Conservation (phyloP, 2,888 invertebrate species). For the Drosophila tripunctata region DNA sequence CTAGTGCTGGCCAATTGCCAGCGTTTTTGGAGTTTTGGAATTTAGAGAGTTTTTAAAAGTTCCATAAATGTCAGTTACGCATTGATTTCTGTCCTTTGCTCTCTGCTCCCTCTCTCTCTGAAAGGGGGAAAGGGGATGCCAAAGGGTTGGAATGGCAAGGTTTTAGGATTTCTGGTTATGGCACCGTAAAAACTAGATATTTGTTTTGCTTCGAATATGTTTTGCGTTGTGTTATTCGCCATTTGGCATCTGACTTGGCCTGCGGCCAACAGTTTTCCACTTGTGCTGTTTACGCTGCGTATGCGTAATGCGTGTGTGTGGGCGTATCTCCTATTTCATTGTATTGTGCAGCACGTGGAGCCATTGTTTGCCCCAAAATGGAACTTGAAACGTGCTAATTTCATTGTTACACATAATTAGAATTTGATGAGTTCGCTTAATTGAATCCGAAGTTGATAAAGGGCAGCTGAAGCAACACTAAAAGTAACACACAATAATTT, state of each 20-base stretch:
- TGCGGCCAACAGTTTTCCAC: slow-evolving; percentile 41
- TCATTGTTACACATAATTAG: slow-evolving; percentile 37
- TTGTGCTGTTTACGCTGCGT: slow-evolving; percentile 30
- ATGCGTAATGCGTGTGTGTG: slow-evolving; percentile 29
- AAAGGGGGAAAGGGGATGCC: background rate
- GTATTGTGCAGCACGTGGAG: slow-evolving; percentile 1
- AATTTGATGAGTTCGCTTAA: slow-evolving; percentile 35
- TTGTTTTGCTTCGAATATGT: slow-evolving; percentile 49
- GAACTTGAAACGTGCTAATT: slow-evolving; percentile 38
- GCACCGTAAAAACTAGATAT: slow-evolving; percentile 10
- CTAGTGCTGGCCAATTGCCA: slow-evolving; percentile 49
- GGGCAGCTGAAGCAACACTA: background rate
- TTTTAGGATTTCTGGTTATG: background rate
- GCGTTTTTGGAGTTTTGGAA: slow-evolving; percentile 29
- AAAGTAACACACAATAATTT: too few relatives aligned
- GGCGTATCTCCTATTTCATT: slow-evolving; percentile 18
- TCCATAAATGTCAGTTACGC: slow-evolving; percentile 59
- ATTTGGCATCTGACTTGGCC: slow-evolving; percentile 56
- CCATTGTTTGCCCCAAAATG: slow-evolving; percentile 21
- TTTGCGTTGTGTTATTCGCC: slow-evolving; percentile 43
- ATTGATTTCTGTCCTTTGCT: slow-evolving; percentile 46
- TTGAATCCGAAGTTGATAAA: slow-evolving; percentile 30
- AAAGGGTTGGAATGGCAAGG: too few relatives aligned
- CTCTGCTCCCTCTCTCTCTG: too few relatives aligned
- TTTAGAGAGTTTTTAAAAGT: slow-evolving; percentile 32